Evolutionary conservation across 2,113 vertebrate species (phyloP), one percentile per base, ranked within the genome.

Genomic region (Shinisaurus crocodilurus): DNA sequence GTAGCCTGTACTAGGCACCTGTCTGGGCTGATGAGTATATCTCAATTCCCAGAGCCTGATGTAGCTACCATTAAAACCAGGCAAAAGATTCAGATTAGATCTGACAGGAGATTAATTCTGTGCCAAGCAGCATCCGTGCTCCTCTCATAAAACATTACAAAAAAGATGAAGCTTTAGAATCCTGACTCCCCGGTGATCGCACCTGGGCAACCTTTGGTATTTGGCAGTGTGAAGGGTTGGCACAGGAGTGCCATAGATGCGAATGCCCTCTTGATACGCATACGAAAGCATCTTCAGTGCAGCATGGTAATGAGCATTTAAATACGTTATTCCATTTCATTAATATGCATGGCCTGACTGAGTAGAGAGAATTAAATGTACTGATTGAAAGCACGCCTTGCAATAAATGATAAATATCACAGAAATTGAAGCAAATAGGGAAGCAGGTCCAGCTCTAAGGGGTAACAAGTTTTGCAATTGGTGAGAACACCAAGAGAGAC

Each of bases 61-160:
- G 63, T 50, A 15, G 8, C 76, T 88, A 10, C 16, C n/a, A 40
- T 79, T 79, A 80, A 84, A 79, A 16, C 75, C 74, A 57, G 69
- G 82, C 25, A 65, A 77, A 82, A 85, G 48, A 86, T 80, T 86
- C 75, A 86, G 83, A 90, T 90, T 83, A 90, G 74, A 57, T 90
- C 75, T 86, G 75, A 86, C 83, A 90, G 63, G 45, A 85, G 63
- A 90, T 90, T 90, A 90, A 90, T 90, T 90, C 83, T 69, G 74
- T 65, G 60, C 75, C 89, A 67, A 77, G 45, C 72, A 10, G 3
- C 48, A 37, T 72, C 80, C n/a, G 1, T 43, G 65, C 63, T 69
- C 74, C 48, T 80, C 83, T 90, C 83, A 60, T 69, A 54, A 90
- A 86, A 86, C 43, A 57, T 90, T 86, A 69, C 37, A 27, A 40